These are phyloP conservation scores for Urocynchramus pylzowi DNA, from an alignment of 2,113 vertebrate genomes.

Conservation along the genomic window DNA sequence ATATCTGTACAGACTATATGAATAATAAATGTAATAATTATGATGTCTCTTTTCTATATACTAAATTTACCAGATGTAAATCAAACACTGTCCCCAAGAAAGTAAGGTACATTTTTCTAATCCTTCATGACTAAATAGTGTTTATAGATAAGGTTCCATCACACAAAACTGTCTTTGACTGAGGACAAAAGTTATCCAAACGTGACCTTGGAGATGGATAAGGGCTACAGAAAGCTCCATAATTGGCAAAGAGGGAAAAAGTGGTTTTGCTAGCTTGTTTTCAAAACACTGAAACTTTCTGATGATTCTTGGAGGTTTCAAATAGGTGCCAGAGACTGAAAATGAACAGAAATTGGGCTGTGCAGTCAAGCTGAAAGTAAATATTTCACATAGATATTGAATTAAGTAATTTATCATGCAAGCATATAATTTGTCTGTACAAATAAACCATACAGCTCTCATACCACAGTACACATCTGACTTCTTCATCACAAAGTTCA, in stretches of 20 bases:
- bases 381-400: not conserved
- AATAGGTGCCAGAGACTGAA: not conserved
- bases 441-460: not conserved
- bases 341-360: fast-evolving
- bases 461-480: not conserved
- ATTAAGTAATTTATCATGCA: not conserved
- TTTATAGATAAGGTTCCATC: not conserved
- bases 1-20: not conserved
- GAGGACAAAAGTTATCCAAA: not conserved
- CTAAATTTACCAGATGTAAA: not conserved
- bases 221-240: not conserved
- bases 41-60: not conserved
- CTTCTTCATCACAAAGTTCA: not conserved
- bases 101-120: not conserved
- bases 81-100: not conserved
- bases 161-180: not conserved
- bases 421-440: not conserved
- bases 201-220: not conserved
- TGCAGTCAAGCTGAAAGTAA: not conserved
- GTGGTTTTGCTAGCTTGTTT: not conserved
- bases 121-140: not conserved
- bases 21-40: not conserved
- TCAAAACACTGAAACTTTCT: not conserved
- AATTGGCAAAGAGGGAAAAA: not conserved
- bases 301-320: not conserved